Evolutionary conservation across 2,888 invertebrate genomes (phyloP).

Genomic region (Platycheirus rosarum): DNA sequence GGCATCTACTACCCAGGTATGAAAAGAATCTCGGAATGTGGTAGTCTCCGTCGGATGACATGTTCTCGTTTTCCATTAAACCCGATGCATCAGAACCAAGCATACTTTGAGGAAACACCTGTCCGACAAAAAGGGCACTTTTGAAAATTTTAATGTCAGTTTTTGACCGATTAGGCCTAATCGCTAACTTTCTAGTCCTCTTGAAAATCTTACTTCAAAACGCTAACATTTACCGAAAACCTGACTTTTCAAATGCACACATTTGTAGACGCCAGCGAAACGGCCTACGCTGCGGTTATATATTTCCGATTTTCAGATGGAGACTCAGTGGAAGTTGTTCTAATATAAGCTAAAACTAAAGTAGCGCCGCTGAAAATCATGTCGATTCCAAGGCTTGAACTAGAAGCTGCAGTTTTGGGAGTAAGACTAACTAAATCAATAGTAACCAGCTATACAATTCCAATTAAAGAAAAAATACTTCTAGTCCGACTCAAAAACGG

Average conservation of each 20-base stretch:
- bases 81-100: not conserved
- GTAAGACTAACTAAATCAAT: slow-evolving; percentile 38
- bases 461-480: slow-evolving; percentile 46
- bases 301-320: slow-evolving; percentile 58
- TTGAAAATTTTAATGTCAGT: slow-evolving; percentile 27
- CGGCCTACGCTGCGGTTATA: slow-evolving; percentile 66
- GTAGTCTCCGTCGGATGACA: not conserved
- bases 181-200: slow-evolving; percentile 14
- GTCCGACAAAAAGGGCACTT: slow-evolving; percentile 29
- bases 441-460: slow-evolving; percentile 27
- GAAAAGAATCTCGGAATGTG: slow-evolving; percentile 27
- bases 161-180: slow-evolving; percentile 34
- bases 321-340: slow-evolving; percentile 17
- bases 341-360: slow-evolving; percentile 65
- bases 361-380: slow-evolving; percentile 67
- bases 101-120: not conserved
- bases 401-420: slow-evolving; percentile 70
- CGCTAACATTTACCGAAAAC: not conserved
- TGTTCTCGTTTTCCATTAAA: slow-evolving; percentile 16
- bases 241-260: slow-evolving; percentile 34
- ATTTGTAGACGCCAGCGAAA: slow-evolving; percentile 66
- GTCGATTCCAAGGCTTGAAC: slow-evolving; percentile 70
- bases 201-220: slow-evolving; percentile 21
- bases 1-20: not conserved
- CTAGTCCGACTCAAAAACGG: slow-evolving; percentile 75